phyloP scores from a whole-genome alignment of 2,113 vertebrate species.

The Leiothrix lutea region DNA sequence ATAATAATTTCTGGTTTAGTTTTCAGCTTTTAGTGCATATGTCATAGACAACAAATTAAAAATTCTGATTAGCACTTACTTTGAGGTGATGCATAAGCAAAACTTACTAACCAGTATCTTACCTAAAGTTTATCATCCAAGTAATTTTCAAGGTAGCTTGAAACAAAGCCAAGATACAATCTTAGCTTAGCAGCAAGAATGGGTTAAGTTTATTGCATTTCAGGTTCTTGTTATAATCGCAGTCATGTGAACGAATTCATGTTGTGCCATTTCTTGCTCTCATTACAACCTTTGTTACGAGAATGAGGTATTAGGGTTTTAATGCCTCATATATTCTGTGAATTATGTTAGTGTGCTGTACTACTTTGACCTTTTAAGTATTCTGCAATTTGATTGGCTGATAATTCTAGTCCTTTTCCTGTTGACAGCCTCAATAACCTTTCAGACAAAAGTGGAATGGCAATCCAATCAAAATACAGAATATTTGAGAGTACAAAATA shows the following conservation, averaged over 20 bases:
- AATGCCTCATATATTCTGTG: constrained; percentile 64
- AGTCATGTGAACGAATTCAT: constrained; percentile 56
- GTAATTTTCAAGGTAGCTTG: neutral
- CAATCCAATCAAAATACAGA: constrained; percentile 47
- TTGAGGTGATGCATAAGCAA: neutral
- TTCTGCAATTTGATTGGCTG: constrained; percentile 65
- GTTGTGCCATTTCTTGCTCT: constrained; percentile 64
- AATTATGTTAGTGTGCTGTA: constrained; percentile 62
- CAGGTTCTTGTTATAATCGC: constrained; percentile 53
- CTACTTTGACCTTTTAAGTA: constrained; percentile 62
- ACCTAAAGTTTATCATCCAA: neutral
- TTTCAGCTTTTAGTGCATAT: neutral
- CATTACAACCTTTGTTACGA: constrained; percentile 69
- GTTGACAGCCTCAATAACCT: constrained; percentile 58
- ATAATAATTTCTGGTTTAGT: neutral
- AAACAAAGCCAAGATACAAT: neutral
- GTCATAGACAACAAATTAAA: neutral
- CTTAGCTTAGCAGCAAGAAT: constrained; percentile 22
- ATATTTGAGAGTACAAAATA: constrained; percentile 34
- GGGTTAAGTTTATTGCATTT: constrained; percentile 70
- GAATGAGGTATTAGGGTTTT: constrained; percentile 64
- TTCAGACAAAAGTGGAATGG: constrained; percentile 43
- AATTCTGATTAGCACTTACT: neutral
- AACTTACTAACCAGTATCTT: neutral
- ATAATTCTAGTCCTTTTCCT: constrained; percentile 53